A percentile compares a stretch with the other conserved stretches of the same genome.
These are phyloP conservation scores for Suillia variegata DNA, from an alignment of 2,888 invertebrate species.

Conservation along the genomic window DNA sequence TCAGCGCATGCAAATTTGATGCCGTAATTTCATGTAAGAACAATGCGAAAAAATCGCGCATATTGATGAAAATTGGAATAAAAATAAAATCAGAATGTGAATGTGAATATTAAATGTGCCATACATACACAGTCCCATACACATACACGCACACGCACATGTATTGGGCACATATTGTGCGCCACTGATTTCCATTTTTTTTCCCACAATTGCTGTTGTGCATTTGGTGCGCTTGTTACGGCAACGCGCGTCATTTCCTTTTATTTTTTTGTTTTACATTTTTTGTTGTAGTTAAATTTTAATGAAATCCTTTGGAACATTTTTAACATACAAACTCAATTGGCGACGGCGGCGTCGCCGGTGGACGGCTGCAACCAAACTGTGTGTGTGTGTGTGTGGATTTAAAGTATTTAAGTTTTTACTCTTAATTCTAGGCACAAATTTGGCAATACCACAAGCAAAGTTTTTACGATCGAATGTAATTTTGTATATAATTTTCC, in stretches of 20 bases:
- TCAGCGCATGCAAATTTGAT: slow-evolving; percentile 20
- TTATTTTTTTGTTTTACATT: not conserved
- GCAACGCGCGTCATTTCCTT: too few relatives aligned
- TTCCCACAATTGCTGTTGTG: slow-evolving; percentile 9
- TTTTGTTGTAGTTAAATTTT: slow-evolving; percentile 6
- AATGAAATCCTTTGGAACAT: slow-evolving; percentile 15
- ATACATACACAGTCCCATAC: too few relatives aligned
- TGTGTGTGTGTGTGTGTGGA: too few relatives aligned
- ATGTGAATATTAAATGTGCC: slow-evolving; percentile 47
- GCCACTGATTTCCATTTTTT: slow-evolving; percentile 10
- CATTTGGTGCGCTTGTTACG: not conserved
- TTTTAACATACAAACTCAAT: not conserved
- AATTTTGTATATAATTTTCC: too few relatives aligned
- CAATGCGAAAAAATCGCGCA: not conserved
- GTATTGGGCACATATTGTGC: slow-evolving; percentile 8
- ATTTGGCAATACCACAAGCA: too few relatives aligned
- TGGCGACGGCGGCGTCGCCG: too few relatives aligned
- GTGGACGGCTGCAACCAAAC: too few relatives aligned
- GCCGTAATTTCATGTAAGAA: slow-evolving; percentile 14
- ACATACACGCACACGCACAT: too few relatives aligned
- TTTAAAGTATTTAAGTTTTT: too few relatives aligned
- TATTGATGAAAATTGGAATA: slow-evolving; percentile 10
- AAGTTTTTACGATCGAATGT: too few relatives aligned
- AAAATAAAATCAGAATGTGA: slow-evolving; percentile 40
- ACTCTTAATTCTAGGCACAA: too few relatives aligned